Percentiles rank a stretch among this genome's conserved stretches.
Conservation (phyloP, 2,888 invertebrate species). For the Acleris emargana region DNA sequence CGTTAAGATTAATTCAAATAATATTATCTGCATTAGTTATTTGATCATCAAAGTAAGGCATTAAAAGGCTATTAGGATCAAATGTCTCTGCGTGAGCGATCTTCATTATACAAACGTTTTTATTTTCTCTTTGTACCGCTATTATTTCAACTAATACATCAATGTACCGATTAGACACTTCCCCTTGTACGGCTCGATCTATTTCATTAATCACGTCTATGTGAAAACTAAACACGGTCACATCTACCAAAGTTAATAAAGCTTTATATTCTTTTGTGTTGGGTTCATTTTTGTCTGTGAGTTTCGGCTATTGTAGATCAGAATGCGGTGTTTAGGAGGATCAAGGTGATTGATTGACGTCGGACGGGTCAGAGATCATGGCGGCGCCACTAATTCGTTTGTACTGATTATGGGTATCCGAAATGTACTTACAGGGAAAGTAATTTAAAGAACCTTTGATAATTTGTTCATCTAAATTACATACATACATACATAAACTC, state of each 20-base stretch:
- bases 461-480: too few species aligned
- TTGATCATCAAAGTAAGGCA: neutral
- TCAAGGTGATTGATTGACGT: conserved; percentile 75
- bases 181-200: conserved; percentile 61
- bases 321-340: conserved; percentile 66
- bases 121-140: conserved; percentile 33
- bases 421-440: conserved; percentile 41
- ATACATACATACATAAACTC: too few species aligned
- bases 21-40: conserved; percentile 1
- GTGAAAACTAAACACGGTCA: conserved; percentile 55
- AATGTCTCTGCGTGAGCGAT: conserved; percentile 25
- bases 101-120: conserved; percentile 44
- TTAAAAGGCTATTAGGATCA: conserved; percentile 20
- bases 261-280: conserved; percentile 44
- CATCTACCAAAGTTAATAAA: conserved; percentile 38
- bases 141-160: conserved; percentile 65
- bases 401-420: conserved; percentile 64
- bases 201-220: conserved; percentile 73
- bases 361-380: conserved; percentile 70
- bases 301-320: conserved; percentile 44
- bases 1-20: neutral
- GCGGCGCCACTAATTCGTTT: conserved; percentile 65
- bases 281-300: conserved; percentile 46
- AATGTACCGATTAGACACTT: conserved; percentile 70
- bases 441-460: conserved; percentile 17